Evolutionary conservation across 2,888 invertebrate genomes (phyloP).

Genomic region (Leptinotarsa rubiginosa): DNA sequence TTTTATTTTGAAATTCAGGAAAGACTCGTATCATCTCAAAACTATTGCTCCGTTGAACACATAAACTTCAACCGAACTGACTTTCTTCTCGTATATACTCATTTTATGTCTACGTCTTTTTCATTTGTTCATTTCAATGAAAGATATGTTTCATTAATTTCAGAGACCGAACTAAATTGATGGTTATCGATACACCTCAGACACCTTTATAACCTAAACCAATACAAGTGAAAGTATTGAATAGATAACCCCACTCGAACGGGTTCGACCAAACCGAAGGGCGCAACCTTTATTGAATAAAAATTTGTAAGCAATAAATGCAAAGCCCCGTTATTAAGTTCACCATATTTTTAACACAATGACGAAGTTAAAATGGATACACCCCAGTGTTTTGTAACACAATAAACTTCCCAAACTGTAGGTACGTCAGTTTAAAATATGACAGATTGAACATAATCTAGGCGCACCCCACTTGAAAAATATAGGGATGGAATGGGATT

Average conservation of each 20-base stretch:
- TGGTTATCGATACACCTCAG: slow-evolving; percentile 12
- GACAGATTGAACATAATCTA: slow-evolving; percentile 54
- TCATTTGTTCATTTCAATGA: background rate
- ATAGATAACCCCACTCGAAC: slow-evolving; percentile 19
- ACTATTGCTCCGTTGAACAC: no score
- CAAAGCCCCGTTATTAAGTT: slow-evolving; percentile 48
- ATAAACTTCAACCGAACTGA: no score
- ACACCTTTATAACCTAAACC: slow-evolving; percentile 11
- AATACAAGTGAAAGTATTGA: slow-evolving; percentile 14
- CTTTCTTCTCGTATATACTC: no score
- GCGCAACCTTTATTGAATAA: slow-evolving; percentile 41
- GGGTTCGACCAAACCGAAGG: slow-evolving; percentile 26
- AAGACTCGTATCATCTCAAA: no score
- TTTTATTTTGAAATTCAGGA: no score
- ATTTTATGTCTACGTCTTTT: no score
- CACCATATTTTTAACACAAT: slow-evolving; percentile 47
- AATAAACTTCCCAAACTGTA: slow-evolving; percentile 56
- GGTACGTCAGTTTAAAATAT: slow-evolving; percentile 52
- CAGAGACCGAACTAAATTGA: background rate
- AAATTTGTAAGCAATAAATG: slow-evolving; percentile 47
- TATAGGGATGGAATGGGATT: slow-evolving; percentile 43
- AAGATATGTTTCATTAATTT: background rate
- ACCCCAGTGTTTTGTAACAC: slow-evolving; percentile 53
- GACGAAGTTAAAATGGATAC: slow-evolving; percentile 44
- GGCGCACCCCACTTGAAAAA: slow-evolving; percentile 46